Evolutionary conservation across 2,888 invertebrate genomes (phyloP), one percentile per base, ranked within the genome.

Genomic region (Chorisops tibialis): DNA sequence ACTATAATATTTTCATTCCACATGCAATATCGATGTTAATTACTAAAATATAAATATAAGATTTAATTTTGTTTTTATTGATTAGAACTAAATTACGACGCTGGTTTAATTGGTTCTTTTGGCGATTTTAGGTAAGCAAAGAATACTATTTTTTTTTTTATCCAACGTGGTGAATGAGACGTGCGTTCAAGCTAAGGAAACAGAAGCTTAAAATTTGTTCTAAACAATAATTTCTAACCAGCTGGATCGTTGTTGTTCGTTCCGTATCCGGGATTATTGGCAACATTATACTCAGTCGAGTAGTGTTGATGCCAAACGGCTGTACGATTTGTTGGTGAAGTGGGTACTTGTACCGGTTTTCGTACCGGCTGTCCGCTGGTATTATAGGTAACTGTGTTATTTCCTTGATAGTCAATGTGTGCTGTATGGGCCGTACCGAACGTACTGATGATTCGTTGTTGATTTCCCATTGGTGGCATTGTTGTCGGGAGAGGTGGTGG

Each of bases 401-500:
- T 65, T 12, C 62, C 65, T 59, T 65, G 65, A 61, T 63, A 59
- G 49, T 65, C 65, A 7, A 58, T 38, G 43, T 47, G 60, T 2
- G 30, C 9, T 5, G 30, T 30, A 30, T 30, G 16, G n/a, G 16
- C 41, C 21, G 18, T 18, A 69, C 74, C 73, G 49, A 73, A 74
- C 24, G 74, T 72, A 30, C 73, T 75, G 72, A 64, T 50, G 35
- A 50, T 35, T 16, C 54, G 59, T 63, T 65, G 69, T 30, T 67
- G 65, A 12, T 58, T 59, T 63, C 72, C 73, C 67, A 73, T 64
- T 18, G 79, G 79, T 65, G 78, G 79, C 75, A 77, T 75, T 68
- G 79, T 76, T 64, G 75, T 71, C 67, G 79, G 78, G 68, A 79
- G 72, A 69, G 78, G 79, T 70, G 78, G 79, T 71, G 78, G 77